Conservation (phyloP, 2,113 vertebrate genomes). For the Oncorhynchus clarkii region DNA sequence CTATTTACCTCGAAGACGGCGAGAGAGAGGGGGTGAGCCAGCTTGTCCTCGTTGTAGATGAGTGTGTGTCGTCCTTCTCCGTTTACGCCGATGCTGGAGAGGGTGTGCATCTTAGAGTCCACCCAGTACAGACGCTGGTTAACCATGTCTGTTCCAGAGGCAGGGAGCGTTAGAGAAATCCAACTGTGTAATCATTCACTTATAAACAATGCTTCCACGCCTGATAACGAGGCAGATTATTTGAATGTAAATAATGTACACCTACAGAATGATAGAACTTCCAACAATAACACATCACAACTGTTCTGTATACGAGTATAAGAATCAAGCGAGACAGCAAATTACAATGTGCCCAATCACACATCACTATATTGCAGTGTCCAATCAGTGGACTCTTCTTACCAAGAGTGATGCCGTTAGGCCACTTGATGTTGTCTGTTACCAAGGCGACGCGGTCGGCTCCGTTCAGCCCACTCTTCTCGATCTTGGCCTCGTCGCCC, state of each 20-base stretch:
- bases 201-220: too few relatives aligned
- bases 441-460: slow-evolving; percentile 75
- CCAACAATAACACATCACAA: not conserved
- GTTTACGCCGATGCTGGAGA: slow-evolving; percentile 80
- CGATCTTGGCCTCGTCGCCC: slow-evolving; percentile 81
- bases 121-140: slow-evolving; percentile 88
- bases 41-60: slow-evolving; percentile 60
- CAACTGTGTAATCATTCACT: too few relatives aligned
- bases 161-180: not conserved
- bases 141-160: slow-evolving; percentile 72
- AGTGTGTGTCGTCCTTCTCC: slow-evolving; percentile 73
- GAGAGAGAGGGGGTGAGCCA: slow-evolving; percentile 79
- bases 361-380: too few relatives aligned
- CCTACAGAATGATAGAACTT: too few relatives aligned
- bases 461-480: slow-evolving; percentile 86
- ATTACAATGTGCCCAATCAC: not conserved
- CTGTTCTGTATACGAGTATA: not conserved
- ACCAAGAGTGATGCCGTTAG: slow-evolving; percentile 88
- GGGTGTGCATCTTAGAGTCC: slow-evolving; percentile 84
- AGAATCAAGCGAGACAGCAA: too few relatives aligned
- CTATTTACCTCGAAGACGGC: slow-evolving; percentile 83
- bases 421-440: slow-evolving; percentile 79
- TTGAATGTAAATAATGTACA: too few relatives aligned
- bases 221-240: too few relatives aligned
- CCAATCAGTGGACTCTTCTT: not conserved